phyloP scores from a whole-genome alignment of 2,888 invertebrate genomes.

The Leptopilina syphax region DNA sequence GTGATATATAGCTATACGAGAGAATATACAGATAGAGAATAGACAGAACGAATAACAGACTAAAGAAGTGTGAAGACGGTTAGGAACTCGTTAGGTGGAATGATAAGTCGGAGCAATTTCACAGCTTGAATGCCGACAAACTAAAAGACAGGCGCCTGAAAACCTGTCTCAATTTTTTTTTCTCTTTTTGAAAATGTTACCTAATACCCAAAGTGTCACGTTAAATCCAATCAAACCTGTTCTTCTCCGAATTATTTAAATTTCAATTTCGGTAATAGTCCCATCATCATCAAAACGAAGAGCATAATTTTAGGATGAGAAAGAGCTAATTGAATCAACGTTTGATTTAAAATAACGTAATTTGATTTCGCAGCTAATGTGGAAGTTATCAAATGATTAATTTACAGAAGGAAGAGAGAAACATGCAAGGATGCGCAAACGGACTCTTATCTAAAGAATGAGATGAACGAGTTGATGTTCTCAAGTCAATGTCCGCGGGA shows the following conservation, averaged over 20 bases:
- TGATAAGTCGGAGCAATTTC: conserved; percentile 76
- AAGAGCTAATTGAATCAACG: no score
- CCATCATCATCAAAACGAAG: no score
- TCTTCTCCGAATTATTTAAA: conserved; percentile 2
- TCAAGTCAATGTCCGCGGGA: conserved; percentile 29
- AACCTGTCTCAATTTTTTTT: background rate
- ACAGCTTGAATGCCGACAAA: conserved; percentile 39
- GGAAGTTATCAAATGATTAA: background rate
- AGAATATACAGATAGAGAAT: background rate
- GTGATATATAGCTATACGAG: background rate
- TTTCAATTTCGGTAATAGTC: background rate
- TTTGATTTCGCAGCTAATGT: no score
- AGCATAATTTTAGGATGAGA: no score
- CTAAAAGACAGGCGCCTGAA: conserved; percentile 24
- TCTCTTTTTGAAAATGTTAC: conserved; percentile 12
- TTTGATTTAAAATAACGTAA: no score
- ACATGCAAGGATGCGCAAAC: background rate
- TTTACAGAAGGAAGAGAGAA: background rate
- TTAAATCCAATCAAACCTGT: background rate
- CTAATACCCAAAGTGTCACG: conserved; percentile 2
- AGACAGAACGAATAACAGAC: background rate
- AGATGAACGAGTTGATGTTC: conserved; percentile 11
- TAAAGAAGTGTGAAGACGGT: conserved; percentile 67
- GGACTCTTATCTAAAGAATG: conserved; percentile 1
- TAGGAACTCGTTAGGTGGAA: conserved; percentile 74